These are phyloP conservation scores for Melolontha melolontha DNA, from an alignment of 2,888 invertebrate species.

Conservation along the genomic window DNA sequence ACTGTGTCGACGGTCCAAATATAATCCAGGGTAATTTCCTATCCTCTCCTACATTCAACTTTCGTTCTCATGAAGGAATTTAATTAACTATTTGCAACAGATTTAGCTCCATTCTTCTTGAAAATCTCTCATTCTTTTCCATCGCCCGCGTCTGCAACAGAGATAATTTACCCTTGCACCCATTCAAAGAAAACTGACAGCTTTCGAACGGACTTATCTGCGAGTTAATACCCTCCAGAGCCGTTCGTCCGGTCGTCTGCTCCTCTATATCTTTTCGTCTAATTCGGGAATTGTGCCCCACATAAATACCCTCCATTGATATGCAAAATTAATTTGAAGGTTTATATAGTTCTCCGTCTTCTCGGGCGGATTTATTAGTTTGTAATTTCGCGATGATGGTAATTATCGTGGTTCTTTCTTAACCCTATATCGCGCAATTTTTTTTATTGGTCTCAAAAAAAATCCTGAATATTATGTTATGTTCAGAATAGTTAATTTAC, in stretches of 20 bases:
- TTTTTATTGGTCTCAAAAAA: too few relatives aligned
- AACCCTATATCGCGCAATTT: too few relatives aligned
- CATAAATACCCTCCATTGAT: slow-evolving; percentile 24
- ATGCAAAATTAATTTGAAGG: slow-evolving; percentile 23
- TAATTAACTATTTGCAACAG: slow-evolving; percentile 42
- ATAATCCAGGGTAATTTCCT: not conserved
- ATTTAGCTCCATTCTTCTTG: slow-evolving; percentile 12
- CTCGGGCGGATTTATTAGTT: slow-evolving; percentile 24
- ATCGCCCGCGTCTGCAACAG: slow-evolving; percentile 15
- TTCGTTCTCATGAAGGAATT: slow-evolving; percentile 30
- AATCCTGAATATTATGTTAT: too few relatives aligned
- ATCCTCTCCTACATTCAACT: not conserved
- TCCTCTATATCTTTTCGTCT: not conserved
- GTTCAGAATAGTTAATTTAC: too few relatives aligned
- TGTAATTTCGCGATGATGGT: too few relatives aligned
- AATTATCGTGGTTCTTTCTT: too few relatives aligned
- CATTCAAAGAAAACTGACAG: slow-evolving; percentile 32
- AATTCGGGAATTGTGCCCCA: slow-evolving; percentile 6
- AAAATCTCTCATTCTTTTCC: not conserved
- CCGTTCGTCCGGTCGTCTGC: slow-evolving; percentile 7
- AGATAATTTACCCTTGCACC: slow-evolving; percentile 31
- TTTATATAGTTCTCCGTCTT: not conserved
- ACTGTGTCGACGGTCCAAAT: too few relatives aligned
- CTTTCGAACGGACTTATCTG: slow-evolving; percentile 25
- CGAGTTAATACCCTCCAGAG: slow-evolving; percentile 13